Evolutionary conservation across 2,797 vertebrate species (phyloP), one percentile per base, ranked within the genome.

Genomic region (Danio jaintianensis): DNA sequence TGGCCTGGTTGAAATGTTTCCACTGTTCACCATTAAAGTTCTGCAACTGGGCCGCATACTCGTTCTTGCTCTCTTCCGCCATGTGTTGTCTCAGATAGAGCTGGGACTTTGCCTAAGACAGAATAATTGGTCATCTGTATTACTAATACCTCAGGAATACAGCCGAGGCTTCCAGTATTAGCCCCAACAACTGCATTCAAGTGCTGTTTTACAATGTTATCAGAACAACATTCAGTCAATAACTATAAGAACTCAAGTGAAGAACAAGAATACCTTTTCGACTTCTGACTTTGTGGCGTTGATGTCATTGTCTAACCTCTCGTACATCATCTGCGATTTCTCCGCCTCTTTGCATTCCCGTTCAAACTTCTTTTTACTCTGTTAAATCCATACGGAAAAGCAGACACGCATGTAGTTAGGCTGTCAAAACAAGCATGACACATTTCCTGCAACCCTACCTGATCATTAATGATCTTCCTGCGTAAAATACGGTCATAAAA

Each of bases 341-440:
- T 99, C 98, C 0, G 97, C 96, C 90, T 99, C 98, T 91, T 84
- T 94, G 87, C 98, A 99, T 87, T 99, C 98, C 81, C 98, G 94
- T 90, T 99, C 98, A 92, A 99, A 99, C 92, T 99, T 99, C 94
- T 93, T 99, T 91, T 99, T 99, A 90, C 98, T 99, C 98, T 99
- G 89, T 48, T 86, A 88, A 89, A 87, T 69, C 47, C 69, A 78
- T 6, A 61, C 47, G 5, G 36, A 59, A 72, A 83, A 12, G 43
- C 8, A 72, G 16, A 64, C n/a, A 70, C 9, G 48, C 2, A 43
- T 12, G 47, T 40, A 62, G 29, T 11, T 40, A 11, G 12, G 12
- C n/a, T 53, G 50, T 61, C 50, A 67, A 58, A 45, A 70, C 38
- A 40, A 55, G 6, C 8, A 38, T 12, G 43, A 50, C 2, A 10